Base-by-base conservation (phyloP, 2,113 vertebrate species). In the Apteryx owenii region DNA sequence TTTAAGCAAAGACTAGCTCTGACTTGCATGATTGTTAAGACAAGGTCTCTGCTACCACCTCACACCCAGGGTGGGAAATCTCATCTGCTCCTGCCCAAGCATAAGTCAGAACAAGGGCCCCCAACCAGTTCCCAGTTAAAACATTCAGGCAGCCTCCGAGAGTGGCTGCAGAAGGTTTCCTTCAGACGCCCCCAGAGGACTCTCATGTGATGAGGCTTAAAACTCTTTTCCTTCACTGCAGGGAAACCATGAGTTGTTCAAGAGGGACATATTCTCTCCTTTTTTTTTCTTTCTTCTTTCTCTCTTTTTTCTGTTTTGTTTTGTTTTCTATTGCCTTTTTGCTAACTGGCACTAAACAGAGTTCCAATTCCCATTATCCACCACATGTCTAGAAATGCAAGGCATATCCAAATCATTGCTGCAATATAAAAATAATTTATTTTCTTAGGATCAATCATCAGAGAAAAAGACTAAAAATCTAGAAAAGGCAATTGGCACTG, bases 211-310 rank as follows among this genome's bases (percentile, higher is more conserved):
- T 56, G 54, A 56, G 15, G 72, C 50, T 95, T 98, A 92, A 38
- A 38, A 92, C 62, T 97, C 89, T 82, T 95, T 97, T 96, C 95
- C 82, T 94, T 96, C 86, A 65, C 78, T 96, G 76, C 62, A 96
- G 82, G 81, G 48, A 95, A 97, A 97, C 88, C 28, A 94, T 66
- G 38, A 88, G 40, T 93, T 96, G 51, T 36, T 81, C 54, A 72
- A n/a, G 66, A 21, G 79, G 14, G 71, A 87, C 85, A 69, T 54
- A 5, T 50, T 85, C 4, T 44, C 2, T 2, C 6, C 5, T 3
- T 62, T 19, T 6, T 85, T 6, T 31, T 46, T 36, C 31, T 23
- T 93, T 9, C 26, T 71, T 5, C 25, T 3, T 51, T 56, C 5
- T 3, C 15, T 11, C 15, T 26, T 10, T 9, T 2, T 9, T 72